Conservation (phyloP, 2,797 vertebrate species). For the Hyperoplus lanceolatus region DNA sequence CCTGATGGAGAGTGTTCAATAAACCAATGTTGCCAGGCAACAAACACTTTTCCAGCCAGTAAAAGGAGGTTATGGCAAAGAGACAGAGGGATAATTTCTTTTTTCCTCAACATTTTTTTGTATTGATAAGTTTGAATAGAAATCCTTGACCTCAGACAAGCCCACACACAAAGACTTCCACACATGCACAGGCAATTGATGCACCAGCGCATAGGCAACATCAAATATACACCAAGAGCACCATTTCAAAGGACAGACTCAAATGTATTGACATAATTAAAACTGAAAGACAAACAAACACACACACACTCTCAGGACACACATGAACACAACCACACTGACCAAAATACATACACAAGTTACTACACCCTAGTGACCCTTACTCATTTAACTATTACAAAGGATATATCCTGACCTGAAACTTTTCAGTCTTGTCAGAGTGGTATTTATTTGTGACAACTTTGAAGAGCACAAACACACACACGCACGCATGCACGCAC, state of each 20-base stretch:
- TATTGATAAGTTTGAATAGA: constrained; percentile 33
- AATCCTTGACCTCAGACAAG: constrained; percentile 31
- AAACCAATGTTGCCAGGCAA: constrained; percentile 79
- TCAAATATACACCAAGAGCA: not conserved
- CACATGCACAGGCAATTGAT: not conserved
- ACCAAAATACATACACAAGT: not conserved
- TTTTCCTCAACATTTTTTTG: constrained; percentile 41
- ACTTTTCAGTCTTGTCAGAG: constrained; percentile 9
- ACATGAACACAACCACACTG: not conserved
- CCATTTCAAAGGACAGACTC: not conserved
- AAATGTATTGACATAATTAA: not conserved
- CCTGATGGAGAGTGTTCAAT: constrained; percentile 56
- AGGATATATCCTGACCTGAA: constrained; percentile 20
- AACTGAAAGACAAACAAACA: not conserved
- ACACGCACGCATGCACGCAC: constrained; percentile 53
- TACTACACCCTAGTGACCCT: not conserved
- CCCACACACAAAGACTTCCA: not conserved
- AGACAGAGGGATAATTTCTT: constrained; percentile 20
- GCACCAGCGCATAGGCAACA: not conserved
- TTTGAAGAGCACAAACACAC: not conserved
- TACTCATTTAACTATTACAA: not conserved
- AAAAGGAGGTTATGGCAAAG: constrained; percentile 44
- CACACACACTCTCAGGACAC: not conserved
- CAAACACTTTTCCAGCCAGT: constrained; percentile 53
- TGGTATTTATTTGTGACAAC: constrained; percentile 15